phyloP scores from a whole-genome alignment of 2,888 invertebrate species.

The Leptopilina syphax region DNA sequence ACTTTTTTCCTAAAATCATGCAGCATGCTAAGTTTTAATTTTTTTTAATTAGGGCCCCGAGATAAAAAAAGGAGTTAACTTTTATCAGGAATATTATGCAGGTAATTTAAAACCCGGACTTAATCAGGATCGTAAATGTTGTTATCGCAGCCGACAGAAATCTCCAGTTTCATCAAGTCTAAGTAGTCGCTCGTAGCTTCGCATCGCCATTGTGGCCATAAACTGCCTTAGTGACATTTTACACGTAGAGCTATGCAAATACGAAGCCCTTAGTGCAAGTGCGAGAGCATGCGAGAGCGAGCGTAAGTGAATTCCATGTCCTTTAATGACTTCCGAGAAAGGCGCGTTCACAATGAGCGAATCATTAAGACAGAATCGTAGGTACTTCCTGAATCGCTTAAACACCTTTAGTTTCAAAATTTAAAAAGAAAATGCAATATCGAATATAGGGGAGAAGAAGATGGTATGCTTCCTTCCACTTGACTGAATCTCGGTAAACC shows the following conservation, averaged over 20 bases:
- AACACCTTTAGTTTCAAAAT: not conserved
- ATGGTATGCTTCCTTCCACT: not conserved
- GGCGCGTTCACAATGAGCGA: conserved; percentile 14
- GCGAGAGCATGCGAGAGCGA: not conserved
- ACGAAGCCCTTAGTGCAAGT: not conserved
- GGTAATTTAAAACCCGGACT: conserved; percentile 18
- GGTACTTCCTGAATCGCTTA: conserved; percentile 1
- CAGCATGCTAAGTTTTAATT: too few species aligned
- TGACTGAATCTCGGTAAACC: not conserved
- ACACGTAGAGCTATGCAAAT: conserved; percentile 28
- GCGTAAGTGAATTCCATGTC: not conserved
- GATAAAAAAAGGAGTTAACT: not conserved
- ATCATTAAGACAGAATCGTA: conserved; percentile 22
- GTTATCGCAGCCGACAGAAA: conserved; percentile 27
- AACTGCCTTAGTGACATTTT: conserved; percentile 34
- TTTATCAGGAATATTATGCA: conserved; percentile 7
- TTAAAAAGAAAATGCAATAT: not conserved
- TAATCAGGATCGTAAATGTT: conserved; percentile 34
- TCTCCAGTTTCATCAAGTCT: conserved; percentile 31
- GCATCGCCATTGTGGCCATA: conserved; percentile 38
- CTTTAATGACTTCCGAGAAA: conserved; percentile 35
- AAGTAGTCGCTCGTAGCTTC: conserved; percentile 28
- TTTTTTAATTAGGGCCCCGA: not conserved
- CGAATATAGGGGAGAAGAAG: not conserved
- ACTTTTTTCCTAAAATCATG: too few species aligned